Conservation (phyloP, 2,113 vertebrate genomes). For the Daboia siamensis region DNA sequence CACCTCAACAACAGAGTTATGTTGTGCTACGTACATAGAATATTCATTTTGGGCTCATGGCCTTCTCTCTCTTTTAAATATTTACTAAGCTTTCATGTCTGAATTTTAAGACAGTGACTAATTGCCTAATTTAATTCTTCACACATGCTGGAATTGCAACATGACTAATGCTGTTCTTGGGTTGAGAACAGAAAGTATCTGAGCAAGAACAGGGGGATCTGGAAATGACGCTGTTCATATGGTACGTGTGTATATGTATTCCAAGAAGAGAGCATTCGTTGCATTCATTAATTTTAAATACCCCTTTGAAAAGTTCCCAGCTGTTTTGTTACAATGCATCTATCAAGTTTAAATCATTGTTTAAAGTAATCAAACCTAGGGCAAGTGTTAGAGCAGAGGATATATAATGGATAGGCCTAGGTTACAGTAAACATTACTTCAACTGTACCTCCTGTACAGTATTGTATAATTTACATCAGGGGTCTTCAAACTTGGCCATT, state of each 20-base stretch:
- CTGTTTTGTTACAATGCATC: not conserved
- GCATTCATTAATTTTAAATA: not conserved
- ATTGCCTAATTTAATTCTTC: not conserved
- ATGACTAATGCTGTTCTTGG: not conserved
- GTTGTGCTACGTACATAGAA: not conserved
- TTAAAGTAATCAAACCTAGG: not conserved
- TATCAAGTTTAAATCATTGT: not conserved
- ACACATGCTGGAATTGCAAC: not conserved
- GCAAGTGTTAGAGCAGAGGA: not conserved
- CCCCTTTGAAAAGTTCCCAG: not conserved
- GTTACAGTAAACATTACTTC: not conserved
- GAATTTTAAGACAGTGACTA: not conserved
- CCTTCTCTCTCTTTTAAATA: not conserved
- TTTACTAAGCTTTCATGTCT: not conserved
- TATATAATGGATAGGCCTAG: not conserved
- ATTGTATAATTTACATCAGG: not conserved
- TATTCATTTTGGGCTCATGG: not conserved
- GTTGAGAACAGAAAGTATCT: not conserved
- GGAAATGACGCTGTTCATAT: not conserved
- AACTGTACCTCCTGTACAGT: not conserved
- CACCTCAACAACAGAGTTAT: not conserved
- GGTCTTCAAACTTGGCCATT: too few species aligned
- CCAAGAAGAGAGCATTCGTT: not conserved
- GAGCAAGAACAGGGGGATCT: too few species aligned
- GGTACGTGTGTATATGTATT: not conserved